Percentiles rank a stretch among this genome's conserved stretches.
phyloP scores from a whole-genome alignment of 2,113 vertebrate species.

The Petrocephalus microphthalmus region DNA sequence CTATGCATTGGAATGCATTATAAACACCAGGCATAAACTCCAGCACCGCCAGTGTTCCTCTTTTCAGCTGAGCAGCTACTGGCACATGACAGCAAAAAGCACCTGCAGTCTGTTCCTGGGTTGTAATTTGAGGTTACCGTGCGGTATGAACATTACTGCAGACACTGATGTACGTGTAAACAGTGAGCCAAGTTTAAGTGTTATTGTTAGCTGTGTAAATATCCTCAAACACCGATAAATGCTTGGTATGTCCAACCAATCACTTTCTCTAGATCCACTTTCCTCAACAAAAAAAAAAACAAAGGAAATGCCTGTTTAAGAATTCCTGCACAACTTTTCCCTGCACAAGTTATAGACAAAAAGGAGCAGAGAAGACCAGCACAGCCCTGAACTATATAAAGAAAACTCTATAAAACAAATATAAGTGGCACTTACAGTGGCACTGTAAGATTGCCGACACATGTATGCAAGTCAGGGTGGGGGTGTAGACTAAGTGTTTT shows the following conservation, averaged over 20 bases:
- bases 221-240: neutral
- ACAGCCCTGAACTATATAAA: neutral
- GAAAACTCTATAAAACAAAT: neutral
- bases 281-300: neutral
- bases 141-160: neutral
- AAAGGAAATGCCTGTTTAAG: neutral
- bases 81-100: neutral
- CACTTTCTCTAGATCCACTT: conserved; percentile 3
- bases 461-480: neutral
- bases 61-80: neutral
- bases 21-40: neutral
- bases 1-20: neutral
- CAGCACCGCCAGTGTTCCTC: neutral
- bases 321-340: neutral
- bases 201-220: neutral
- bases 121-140: conserved; percentile 8
- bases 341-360: neutral
- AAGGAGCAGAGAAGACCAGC: neutral
- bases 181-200: neutral
- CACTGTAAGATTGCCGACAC: neutral
- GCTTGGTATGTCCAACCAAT: neutral
- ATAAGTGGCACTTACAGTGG: neutral
- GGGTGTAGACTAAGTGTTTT: neutral
- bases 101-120: neutral
- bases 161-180: neutral